Evolutionary conservation across 1,140 invertebrate genomes (phyloP).

Genomic region (Ceratosolen fusciceps): DNA sequence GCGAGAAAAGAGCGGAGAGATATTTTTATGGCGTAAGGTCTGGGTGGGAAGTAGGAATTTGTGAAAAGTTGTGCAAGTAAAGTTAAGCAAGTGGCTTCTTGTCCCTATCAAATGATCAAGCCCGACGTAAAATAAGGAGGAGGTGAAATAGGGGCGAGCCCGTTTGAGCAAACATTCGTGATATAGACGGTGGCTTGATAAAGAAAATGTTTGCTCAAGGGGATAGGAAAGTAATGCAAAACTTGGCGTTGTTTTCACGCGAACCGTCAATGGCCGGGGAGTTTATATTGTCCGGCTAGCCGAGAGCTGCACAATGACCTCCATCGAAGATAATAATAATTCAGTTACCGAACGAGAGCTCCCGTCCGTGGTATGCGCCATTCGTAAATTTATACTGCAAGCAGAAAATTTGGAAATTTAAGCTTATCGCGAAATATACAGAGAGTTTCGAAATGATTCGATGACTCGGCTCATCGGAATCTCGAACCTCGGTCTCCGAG

Average conservation of each 20-base stretch:
- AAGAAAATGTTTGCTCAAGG: not conserved
- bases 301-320: not conserved
- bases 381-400: constrained; percentile 9
- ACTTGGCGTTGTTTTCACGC: not conserved
- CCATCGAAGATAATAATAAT: constrained; percentile 1
- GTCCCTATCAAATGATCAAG: not conserved
- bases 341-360: not conserved
- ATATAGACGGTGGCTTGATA: not conserved
- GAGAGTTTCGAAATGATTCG: not conserved
- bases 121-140: not conserved
- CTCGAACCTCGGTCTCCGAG: too few species aligned
- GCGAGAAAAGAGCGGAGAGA: too few species aligned
- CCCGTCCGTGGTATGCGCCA: not conserved
- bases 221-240: not conserved
- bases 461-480: not conserved
- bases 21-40: too few species aligned
- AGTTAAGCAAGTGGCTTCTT: not conserved
- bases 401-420: not conserved
- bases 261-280: not conserved
- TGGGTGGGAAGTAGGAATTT: not conserved
- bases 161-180: not conserved
- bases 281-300: not conserved
- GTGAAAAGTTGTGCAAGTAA: not conserved
- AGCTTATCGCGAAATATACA: constrained; percentile 5
- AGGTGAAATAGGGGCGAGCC: not conserved